Evolutionary conservation across 2,888 invertebrate genomes (phyloP).

Genomic region (Acronicta psi): DNA sequence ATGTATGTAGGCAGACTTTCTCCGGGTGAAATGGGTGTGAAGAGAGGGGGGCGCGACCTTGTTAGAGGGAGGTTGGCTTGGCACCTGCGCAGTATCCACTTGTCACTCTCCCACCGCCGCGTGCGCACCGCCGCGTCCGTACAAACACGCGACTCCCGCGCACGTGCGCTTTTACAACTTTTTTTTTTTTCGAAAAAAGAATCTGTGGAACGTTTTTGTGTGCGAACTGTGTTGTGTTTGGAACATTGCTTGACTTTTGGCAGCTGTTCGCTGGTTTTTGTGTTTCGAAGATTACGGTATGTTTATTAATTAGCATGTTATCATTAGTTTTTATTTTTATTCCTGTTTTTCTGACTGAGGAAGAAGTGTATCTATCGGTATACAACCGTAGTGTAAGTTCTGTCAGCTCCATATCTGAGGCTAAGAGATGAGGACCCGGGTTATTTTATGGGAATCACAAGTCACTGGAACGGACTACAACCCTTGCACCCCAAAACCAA

Average conservation of each 20-base stretch:
- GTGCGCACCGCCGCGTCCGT: slow-evolving; percentile 82
- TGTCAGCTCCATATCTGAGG: no score
- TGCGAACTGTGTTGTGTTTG: slow-evolving; percentile 79
- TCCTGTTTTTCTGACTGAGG: neutral
- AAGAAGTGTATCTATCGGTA: neutral
- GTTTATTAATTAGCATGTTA: slow-evolving; percentile 47
- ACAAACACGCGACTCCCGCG: slow-evolving; percentile 66
- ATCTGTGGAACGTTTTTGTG: slow-evolving; percentile 71
- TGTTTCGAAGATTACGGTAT: slow-evolving; percentile 72
- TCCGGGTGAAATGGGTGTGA: slow-evolving; percentile 84
- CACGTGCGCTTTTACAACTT: slow-evolving; percentile 70
- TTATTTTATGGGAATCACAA: no score
- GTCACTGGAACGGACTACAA: no score
- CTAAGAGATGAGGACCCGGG: no score
- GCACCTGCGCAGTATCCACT: slow-evolving; percentile 85
- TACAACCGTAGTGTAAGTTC: neutral
- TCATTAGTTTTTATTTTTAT: neutral
- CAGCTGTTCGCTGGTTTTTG: slow-evolving; percentile 62
- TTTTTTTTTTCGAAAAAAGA: slow-evolving; percentile 50
- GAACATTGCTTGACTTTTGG: slow-evolving; percentile 63
- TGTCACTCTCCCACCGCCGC: slow-evolving; percentile 81
- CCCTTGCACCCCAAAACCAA: no score
- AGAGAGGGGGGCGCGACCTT: slow-evolving; percentile 85
- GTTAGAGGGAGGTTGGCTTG: slow-evolving; percentile 85
- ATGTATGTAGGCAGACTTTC: slow-evolving; percentile 89